Conservation (phyloP, 2,113 vertebrate species). For the Triplophysa dalaica region DNA sequence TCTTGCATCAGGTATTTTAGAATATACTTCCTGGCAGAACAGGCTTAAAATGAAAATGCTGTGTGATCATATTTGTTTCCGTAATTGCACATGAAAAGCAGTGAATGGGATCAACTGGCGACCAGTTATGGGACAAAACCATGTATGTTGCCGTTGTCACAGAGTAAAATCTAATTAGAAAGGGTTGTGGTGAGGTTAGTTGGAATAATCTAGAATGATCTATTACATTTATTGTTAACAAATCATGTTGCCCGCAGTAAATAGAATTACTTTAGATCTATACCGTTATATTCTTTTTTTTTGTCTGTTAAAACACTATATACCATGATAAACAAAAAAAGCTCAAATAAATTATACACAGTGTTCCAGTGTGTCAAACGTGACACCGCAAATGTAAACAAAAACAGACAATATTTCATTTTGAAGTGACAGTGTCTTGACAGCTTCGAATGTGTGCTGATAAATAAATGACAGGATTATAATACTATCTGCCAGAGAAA, state of each 20-base stretch:
- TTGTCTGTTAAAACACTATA: background rate
- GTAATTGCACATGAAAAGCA: conserved; percentile 46
- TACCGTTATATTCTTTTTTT: background rate
- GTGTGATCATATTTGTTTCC: conserved; percentile 52
- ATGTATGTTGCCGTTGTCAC: background rate
- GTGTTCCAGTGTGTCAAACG: conserved; percentile 15
- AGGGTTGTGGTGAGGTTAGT: background rate
- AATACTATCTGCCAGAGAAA: conserved; percentile 31
- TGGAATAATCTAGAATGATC: background rate
- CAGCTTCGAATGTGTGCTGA: conserved; percentile 14
- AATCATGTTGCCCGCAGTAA: too few relatives aligned
- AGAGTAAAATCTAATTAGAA: background rate
- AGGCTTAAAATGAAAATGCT: conserved; percentile 39
- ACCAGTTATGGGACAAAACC: conserved; percentile 19
- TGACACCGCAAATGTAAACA: background rate
- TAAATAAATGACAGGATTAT: conserved; percentile 18
- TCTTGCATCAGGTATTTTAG: background rate
- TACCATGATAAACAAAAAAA: background rate
- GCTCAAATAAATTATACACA: background rate
- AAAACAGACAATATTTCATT: conserved; percentile 4
- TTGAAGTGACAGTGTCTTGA: background rate
- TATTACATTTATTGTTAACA: background rate
- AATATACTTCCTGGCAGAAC: background rate
- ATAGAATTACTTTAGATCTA: background rate
- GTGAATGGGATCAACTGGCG: conserved; percentile 26